Conservation (phyloP, 2,113 vertebrate species). For the Psittacula cyanocephala region DNA sequence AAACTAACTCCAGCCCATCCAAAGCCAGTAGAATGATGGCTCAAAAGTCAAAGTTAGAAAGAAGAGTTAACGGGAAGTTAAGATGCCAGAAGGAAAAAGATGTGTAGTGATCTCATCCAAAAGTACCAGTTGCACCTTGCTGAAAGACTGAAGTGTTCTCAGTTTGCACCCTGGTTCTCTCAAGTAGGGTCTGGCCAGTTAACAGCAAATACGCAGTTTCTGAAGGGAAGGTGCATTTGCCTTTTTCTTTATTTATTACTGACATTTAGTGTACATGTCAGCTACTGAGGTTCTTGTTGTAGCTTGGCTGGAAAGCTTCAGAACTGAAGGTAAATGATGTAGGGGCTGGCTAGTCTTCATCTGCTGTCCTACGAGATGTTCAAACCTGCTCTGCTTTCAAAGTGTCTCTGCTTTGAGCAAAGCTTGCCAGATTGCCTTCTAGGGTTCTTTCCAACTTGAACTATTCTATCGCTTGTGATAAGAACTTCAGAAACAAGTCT, state of each 20-base stretch:
- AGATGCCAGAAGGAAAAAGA: not conserved
- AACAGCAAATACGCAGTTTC: not conserved
- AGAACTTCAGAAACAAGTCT: not conserved
- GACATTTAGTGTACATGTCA: too few species aligned
- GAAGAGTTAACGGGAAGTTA: not conserved
- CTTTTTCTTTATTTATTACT: not conserved
- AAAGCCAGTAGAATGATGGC: not conserved
- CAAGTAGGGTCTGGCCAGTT: not conserved
- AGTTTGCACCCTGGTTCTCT: not conserved
- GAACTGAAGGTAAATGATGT: not conserved
- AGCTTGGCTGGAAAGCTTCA: not conserved
- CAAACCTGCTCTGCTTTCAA: not conserved
- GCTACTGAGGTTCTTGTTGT: not conserved
- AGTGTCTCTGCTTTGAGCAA: not conserved
- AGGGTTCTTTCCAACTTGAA: not conserved
- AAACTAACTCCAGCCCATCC: not conserved
- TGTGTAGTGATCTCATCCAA: not conserved
- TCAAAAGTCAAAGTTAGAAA: not conserved
- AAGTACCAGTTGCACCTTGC: not conserved
- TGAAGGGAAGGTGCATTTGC: not conserved
- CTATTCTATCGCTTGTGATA: not conserved
- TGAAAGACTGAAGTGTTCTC: not conserved
- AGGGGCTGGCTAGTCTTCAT: not conserved
- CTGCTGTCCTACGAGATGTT: not conserved
- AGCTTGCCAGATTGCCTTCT: not conserved